phyloP scores from a whole-genome alignment of 2,888 invertebrate genomes.

The Venustoraphidia nigricollis region DNA sequence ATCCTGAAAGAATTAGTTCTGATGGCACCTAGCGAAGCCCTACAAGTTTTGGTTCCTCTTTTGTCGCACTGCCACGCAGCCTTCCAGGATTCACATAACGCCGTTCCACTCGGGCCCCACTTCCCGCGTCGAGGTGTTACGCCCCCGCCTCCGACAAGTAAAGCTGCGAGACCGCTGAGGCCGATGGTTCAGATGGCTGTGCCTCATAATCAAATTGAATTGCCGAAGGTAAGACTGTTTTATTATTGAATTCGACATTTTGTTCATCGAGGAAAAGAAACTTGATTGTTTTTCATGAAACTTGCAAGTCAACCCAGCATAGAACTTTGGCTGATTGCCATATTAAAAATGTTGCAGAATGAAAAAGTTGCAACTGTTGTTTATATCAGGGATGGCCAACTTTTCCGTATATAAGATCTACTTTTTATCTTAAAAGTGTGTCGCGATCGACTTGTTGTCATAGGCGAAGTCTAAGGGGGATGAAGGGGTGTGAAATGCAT shows the following conservation, averaged over 20 bases:
- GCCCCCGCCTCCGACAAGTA: conserved; percentile 35
- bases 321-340: too few relatives aligned
- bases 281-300: too few relatives aligned
- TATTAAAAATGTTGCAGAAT: too few relatives aligned
- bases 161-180: conserved; percentile 53
- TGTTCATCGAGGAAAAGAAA: neutral
- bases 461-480: too few relatives aligned
- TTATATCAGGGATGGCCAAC: too few relatives aligned
- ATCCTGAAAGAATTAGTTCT: conserved; percentile 64
- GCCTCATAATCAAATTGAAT: conserved; percentile 57
- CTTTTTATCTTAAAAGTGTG: too few relatives aligned
- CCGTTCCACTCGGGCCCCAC: conserved; percentile 58
- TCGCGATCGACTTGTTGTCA: too few relatives aligned
- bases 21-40: conserved; percentile 62
- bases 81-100: conserved; percentile 56
- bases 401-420: too few relatives aligned
- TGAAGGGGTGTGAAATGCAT: too few relatives aligned
- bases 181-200: conserved; percentile 80
- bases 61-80: conserved; percentile 72
- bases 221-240: conserved; percentile 35
- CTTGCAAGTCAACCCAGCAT: too few relatives aligned
- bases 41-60: conserved; percentile 70
- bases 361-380: too few relatives aligned
- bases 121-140: conserved; percentile 55
- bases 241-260: conserved; percentile 8